These are phyloP conservation scores for Hedya salicella DNA, from an alignment of 2,888 invertebrate genomes.

Conservation along the genomic window DNA sequence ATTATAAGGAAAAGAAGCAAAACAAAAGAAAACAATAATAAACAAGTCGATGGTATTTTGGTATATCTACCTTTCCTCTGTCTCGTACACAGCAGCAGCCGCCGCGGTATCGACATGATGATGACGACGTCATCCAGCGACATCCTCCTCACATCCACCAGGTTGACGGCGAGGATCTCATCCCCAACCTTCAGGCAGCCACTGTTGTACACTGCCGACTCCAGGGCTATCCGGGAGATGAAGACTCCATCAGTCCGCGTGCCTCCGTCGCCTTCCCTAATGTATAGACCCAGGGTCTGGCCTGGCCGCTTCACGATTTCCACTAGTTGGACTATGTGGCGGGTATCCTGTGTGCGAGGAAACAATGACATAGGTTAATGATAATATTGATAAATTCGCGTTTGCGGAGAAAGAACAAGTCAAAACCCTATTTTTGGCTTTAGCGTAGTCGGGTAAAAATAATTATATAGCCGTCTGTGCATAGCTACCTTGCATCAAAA, in stretches of 20 bases:
- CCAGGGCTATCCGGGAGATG: slow-evolving; percentile 95
- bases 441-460: too few relatives aligned
- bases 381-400: too few relatives aligned
- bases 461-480: too few relatives aligned
- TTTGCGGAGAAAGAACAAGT: too few relatives aligned
- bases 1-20: too few relatives aligned
- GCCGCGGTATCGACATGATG: slow-evolving; percentile 99
- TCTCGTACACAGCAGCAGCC: slow-evolving; percentile 96
- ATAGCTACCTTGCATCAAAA: too few relatives aligned
- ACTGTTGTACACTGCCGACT: slow-evolving; percentile 98
- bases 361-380: too few relatives aligned
- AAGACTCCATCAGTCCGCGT: slow-evolving; percentile 98
- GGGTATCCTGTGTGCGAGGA: slow-evolving; percentile 86
- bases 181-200: slow-evolving; percentile 99
- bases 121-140: slow-evolving; percentile 99
- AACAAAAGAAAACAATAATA: too few relatives aligned
- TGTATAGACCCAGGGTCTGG: slow-evolving; percentile 98
- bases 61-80: slow-evolving; percentile 88
- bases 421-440: too few relatives aligned
- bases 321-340: slow-evolving; percentile 94
- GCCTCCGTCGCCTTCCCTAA: slow-evolving; percentile 99
- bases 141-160: slow-evolving; percentile 99
- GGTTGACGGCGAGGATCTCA: slow-evolving; percentile 98
- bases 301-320: slow-evolving; percentile 99
- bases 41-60: not conserved